Evolutionary conservation across 2,888 invertebrate species (phyloP).

Genomic region (Drosophila anomalata): DNA sequence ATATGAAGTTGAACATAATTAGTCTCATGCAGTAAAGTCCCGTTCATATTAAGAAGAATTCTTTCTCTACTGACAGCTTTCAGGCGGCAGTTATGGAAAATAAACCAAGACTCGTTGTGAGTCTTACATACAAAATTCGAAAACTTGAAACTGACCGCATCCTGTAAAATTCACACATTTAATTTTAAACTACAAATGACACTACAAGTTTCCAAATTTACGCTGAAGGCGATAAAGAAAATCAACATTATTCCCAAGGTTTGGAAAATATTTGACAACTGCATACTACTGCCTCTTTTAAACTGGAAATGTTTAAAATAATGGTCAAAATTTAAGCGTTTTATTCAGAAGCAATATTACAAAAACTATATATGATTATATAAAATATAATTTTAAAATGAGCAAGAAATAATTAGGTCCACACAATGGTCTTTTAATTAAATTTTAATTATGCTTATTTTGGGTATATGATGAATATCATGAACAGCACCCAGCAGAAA

Average conservation of each 20-base stretch:
- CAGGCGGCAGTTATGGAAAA: constrained; percentile 23
- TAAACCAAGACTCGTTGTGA: constrained; percentile 31
- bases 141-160: constrained; percentile 19
- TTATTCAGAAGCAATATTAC: no score
- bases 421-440: no score
- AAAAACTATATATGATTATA: background rate
- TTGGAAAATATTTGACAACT: background rate
- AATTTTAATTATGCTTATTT: no score
- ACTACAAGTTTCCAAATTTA: background rate
- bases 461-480: no score
- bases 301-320: background rate
- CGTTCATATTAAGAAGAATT: constrained; percentile 13
- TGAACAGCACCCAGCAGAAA: no score
- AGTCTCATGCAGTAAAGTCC: constrained; percentile 5
- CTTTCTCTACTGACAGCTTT: constrained; percentile 26
- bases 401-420: no score
- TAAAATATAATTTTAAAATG: no score
- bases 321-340: no score
- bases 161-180: background rate
- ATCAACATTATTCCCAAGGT: background rate
- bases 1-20: background rate
- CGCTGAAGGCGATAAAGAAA: background rate
- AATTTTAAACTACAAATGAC: no score
- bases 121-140: constrained; percentile 25
- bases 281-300: background rate